Conservation (phyloP, 2,797 vertebrate genomes). For the Petrocephalus schoutedeni region DNA sequence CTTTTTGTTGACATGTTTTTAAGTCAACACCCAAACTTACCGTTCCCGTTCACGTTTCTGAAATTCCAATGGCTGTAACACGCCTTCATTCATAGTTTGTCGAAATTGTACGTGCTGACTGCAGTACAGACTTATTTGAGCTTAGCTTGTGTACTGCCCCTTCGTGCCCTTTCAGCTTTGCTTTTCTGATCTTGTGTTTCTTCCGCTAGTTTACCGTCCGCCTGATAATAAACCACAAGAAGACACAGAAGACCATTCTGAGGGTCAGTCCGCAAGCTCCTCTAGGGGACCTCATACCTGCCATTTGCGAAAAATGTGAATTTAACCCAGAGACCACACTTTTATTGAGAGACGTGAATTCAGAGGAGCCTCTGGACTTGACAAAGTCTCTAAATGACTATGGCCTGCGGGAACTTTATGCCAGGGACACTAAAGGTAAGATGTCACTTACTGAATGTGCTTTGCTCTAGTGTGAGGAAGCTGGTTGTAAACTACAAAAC, state of each 20-base stretch:
- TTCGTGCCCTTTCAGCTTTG: background rate
- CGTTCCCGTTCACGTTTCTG: background rate
- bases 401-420: conserved; percentile 86
- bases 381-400: conserved; percentile 83
- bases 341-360: conserved; percentile 74
- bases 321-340: conserved; percentile 76
- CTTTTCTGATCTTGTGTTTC: background rate
- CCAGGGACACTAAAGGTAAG: conserved; percentile 81
- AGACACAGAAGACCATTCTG: conserved; percentile 88
- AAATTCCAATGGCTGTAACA: background rate
- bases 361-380: conserved; percentile 75
- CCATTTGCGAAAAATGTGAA: conserved; percentile 93
- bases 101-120: background rate
- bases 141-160: background rate
- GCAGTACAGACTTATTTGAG: background rate
- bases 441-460: background rate
- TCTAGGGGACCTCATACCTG: conserved; percentile 70
- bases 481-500: background rate
- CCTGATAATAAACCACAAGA: conserved; percentile 92
- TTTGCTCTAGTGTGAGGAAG: background rate
- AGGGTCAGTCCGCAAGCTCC: conserved; percentile 81
- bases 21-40: background rate
- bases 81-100: background rate
- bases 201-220: conserved; percentile 81
- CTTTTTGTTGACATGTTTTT: background rate